Evolutionary conservation across 2,797 vertebrate species (phyloP).

Genomic region (Xenopus petersii): DNA sequence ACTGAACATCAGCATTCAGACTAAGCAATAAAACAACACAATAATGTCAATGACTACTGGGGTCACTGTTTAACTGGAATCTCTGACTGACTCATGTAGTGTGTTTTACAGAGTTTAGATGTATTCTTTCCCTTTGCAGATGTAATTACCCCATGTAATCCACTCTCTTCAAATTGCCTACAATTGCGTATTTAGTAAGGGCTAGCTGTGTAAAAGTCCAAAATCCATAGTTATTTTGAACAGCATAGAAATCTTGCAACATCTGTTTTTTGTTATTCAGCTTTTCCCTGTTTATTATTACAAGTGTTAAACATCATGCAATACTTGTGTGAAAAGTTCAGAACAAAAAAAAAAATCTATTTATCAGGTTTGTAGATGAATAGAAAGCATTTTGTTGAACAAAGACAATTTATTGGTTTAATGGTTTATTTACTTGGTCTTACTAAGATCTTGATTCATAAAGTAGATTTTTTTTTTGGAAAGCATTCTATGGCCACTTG

Average conservation of each 20-base stretch:
- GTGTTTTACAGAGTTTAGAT: no score
- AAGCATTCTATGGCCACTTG: neutral
- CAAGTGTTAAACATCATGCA: slow-evolving; percentile 51
- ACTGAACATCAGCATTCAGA: no score
- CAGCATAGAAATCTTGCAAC: slow-evolving; percentile 49
- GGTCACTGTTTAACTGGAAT: no score
- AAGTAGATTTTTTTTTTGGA: slow-evolving; percentile 20
- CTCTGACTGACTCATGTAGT: no score
- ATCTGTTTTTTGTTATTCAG: slow-evolving; percentile 62
- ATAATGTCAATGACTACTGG: no score
- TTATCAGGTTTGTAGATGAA: slow-evolving; percentile 47
- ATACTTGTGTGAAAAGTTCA: slow-evolving; percentile 53
- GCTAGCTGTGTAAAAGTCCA: slow-evolving; percentile 44
- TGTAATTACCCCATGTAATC: no score
- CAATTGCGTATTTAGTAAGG: slow-evolving; percentile 22
- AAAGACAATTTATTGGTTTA: slow-evolving; percentile 9
- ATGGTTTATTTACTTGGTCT: neutral
- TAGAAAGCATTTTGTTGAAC: slow-evolving; percentile 9
- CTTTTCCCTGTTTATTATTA: slow-evolving; percentile 60
- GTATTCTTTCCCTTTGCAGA: no score
- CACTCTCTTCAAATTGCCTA: slow-evolving; percentile 4
- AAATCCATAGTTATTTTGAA: slow-evolving; percentile 46
- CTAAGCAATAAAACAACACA: no score
- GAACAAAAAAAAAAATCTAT: slow-evolving; percentile 57
- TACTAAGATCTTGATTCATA: slow-evolving; percentile 16